Base-by-base conservation (phyloP, 1,140 invertebrate species). In the Limonius californicus region DNA sequence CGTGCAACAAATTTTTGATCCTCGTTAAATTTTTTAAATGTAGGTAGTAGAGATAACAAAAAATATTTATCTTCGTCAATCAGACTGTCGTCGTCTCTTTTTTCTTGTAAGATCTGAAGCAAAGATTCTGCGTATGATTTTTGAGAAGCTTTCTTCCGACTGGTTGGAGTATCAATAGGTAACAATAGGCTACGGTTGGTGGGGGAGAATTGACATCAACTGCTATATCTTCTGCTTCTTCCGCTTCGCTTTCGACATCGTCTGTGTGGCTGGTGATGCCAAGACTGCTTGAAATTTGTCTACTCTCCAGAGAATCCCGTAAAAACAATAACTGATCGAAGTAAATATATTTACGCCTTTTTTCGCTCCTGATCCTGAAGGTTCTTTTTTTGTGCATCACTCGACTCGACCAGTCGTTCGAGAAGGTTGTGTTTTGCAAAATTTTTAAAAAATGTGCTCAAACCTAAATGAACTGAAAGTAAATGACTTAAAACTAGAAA, bases 11-110 rank as follows among this genome's bases (percentile, higher is more conserved):
- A 58, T 42, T 58, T 58, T 23, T 58, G 56, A 15, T 58, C 56
- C n/a, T 58, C 56, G 12, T 1, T 20, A 23, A 58, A 58, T 58
- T 42, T 42, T 43, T 19, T 43, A 45, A 58, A 58, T 9, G 35
- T 21, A 18, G 56, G 56, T 6, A 58, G 14, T 14, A 58, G 23
- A 6, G 56, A 58, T 42, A 58, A 21, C 4, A 58, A n/a, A 45
- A 42, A 58, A 58, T 43, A 58, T 43, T 21, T 58, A 23, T 45
- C 56, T 43, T 58, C 56, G 14, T 58, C 56, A 6, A 58, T 45
- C 45, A 43, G 35, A 21, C 20, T 32, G n/a, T 15, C 6, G 16
- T 58, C 20, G 27, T 32, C 11, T 32, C 20, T 43, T 18, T 19
- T 45, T 58, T 58, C 56, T n/a, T 20, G 9, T 21, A 42, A 21